Conservation (phyloP, 2,888 invertebrate species). For the Diadegma fenestrale region DNA sequence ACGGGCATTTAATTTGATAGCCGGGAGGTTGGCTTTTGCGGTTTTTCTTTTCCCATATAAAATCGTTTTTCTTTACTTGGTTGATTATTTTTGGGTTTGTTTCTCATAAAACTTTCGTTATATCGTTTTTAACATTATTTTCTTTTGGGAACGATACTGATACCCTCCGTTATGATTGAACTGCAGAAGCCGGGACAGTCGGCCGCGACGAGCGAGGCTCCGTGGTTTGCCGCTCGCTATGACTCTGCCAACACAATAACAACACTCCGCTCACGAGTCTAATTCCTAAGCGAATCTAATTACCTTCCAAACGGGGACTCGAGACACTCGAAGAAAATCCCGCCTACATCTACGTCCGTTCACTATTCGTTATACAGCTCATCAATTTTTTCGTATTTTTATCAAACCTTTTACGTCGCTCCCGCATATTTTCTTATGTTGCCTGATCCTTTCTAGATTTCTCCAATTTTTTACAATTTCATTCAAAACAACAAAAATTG, state of each 20-base stretch:
- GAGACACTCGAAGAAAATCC: conserved; percentile 59
- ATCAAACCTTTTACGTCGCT: neutral
- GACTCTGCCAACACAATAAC: conserved; percentile 85
- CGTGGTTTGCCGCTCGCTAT: conserved; percentile 90
- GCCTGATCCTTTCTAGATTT: neutral
- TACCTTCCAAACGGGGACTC: conserved; percentile 64
- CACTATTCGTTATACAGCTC: neutral
- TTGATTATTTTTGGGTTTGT: conserved; percentile 57
- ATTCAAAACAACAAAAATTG: neutral
- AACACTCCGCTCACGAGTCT: conserved; percentile 84
- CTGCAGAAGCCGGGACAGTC: conserved; percentile 96
- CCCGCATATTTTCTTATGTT: neutral
- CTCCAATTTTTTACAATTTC: neutral
- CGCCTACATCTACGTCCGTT: conserved; percentile 9
- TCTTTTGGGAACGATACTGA: conserved; percentile 86
- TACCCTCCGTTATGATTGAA: conserved; percentile 96
- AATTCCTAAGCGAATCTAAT: conserved; percentile 79
- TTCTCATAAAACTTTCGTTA: conserved; percentile 63
- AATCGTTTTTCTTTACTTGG: conserved; percentile 36
- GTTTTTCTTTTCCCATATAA: conserved; percentile 46
- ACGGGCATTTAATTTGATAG: conserved; percentile 69
- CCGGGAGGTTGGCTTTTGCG: conserved; percentile 73
- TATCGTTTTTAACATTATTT: conserved; percentile 70
- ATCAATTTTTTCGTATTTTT: neutral
- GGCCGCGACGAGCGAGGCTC: conserved; percentile 95